Evolutionary conservation across 2,113 vertebrate species (phyloP).

Genomic region (Oreocharis arfaki): DNA sequence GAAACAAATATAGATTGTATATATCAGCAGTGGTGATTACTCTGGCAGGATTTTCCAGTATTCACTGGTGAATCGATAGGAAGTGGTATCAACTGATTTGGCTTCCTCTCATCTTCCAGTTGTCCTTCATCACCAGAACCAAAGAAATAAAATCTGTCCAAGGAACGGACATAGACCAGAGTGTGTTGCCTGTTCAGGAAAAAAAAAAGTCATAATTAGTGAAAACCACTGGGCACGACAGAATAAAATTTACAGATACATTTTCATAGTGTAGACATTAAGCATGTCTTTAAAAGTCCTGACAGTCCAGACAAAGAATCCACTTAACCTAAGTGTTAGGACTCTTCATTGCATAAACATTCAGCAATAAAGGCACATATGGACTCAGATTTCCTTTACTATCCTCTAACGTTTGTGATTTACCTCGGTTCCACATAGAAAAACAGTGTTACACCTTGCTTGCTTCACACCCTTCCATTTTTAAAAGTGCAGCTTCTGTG

Average conservation of each 20-base stretch:
- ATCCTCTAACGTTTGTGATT: background rate
- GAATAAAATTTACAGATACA: background rate
- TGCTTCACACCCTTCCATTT: background rate
- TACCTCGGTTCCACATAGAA: background rate
- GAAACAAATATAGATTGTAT: background rate
- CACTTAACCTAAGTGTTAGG: background rate
- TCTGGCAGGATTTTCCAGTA: background rate
- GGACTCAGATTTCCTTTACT: background rate
- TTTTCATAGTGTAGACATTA: background rate
- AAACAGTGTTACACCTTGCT: background rate
- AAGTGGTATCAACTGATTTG: conserved; percentile 51
- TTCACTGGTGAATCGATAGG: background rate
- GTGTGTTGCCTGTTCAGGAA: conserved; percentile 66
- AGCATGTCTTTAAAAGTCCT: background rate
- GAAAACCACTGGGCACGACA: background rate
- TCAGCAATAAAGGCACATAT: background rate
- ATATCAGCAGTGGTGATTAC: background rate
- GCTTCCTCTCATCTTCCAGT: conserved; percentile 7
- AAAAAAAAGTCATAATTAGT: background rate
- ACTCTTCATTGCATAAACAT: background rate
- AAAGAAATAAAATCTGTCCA: conserved; percentile 70
- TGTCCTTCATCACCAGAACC: conserved; percentile 58
- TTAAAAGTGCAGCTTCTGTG: background rate
- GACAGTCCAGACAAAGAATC: background rate
- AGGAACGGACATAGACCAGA: conserved; percentile 57